A percentile compares a stretch with the other conserved stretches of the same genome.
phyloP scores from a whole-genome alignment of 2,797 vertebrate species.

The Paratrypauchen microcephalus region DNA sequence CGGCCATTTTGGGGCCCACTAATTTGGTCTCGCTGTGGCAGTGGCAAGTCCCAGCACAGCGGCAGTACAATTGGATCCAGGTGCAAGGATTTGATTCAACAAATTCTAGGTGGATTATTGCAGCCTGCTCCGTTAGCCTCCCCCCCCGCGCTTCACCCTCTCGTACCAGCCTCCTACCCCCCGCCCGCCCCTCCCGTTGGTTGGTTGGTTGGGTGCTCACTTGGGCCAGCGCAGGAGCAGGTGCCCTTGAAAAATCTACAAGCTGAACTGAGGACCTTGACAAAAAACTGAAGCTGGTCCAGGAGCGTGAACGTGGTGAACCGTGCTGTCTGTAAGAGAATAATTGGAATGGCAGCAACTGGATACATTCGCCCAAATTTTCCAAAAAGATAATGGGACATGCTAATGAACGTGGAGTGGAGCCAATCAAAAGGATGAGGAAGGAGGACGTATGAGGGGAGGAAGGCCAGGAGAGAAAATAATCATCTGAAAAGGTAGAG shows the following conservation, averaged over 20 bases:
- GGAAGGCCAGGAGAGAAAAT: conserved; percentile 31
- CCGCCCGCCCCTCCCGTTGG: conserved; percentile 47
- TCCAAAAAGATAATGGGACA: conserved; percentile 77
- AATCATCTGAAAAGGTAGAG: neutral
- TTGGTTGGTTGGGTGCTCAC: conserved; percentile 65
- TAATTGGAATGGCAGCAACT: conserved; percentile 80
- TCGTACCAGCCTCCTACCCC: neutral
- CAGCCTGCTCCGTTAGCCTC: conserved; percentile 72
- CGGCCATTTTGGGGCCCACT: conserved; percentile 92
- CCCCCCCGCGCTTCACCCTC: conserved; percentile 21
- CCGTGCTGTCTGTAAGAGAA: conserved; percentile 76
- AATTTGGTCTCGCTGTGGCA: conserved; percentile 92
- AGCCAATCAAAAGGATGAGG: conserved; percentile 75
- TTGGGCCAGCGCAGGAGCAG: conserved; percentile 84
- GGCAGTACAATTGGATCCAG: conserved; percentile 95
- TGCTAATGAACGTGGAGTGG: conserved; percentile 80
- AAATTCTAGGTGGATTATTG: conserved; percentile 94
- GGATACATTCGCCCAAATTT: conserved; percentile 78
- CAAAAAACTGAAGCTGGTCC: conserved; percentile 80
- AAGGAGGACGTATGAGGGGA: conserved; percentile 39
- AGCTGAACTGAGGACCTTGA: conserved; percentile 77
- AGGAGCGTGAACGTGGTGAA: conserved; percentile 82
- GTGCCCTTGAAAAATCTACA: conserved; percentile 86
- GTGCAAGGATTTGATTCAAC: conserved; percentile 98
- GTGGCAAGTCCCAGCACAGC: conserved; percentile 94